Base-by-base conservation (phyloP, 1,140 invertebrate species). In the Drosophila lowei region DNA sequence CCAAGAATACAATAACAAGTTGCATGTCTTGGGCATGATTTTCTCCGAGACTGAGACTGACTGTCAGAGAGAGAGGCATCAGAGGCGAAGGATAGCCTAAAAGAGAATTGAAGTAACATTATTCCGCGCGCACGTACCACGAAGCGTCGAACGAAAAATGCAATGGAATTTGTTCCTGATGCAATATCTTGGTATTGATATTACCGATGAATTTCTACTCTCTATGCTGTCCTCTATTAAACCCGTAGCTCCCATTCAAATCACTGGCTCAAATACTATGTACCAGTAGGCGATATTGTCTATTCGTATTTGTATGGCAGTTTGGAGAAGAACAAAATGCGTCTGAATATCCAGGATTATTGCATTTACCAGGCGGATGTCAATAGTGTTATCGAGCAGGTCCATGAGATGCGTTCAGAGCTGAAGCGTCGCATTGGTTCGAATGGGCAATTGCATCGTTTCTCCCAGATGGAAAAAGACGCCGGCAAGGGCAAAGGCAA, bases 291-390 rank as follows among this genome's bases (percentile, higher is more conserved):
- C 13, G 60, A 89, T 41, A 79, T 90, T 13, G 77, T 81, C 13
- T 90, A 90, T 48, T 89, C 89, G 1, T 89, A 63, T 52, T 52
- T 90, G 0, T 90, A 88, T 53, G 89, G 89, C 11, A 63, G 81
- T 21, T 53, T 90, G 60, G 89, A 90, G 48, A 90, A 90, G 54
- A 90, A 90, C 58, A 83, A 70, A 48, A 53, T 72, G 23, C 89
- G 89, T 9, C 52, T 90, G 6, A 90, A 90, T 57, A 64, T 90
- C 3, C 46, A 49, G 15, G 89, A 90, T 41, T 90, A 90, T 54
- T 71, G 64, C 63, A 76, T 88, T 13, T 83, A 88, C 38, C 83
- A 88, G 72, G 79, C 83, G 11, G 67, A 53, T 55, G 62, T 86
- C 59, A 81, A 61, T 23, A 65, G 67, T 30, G 70, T 86, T 8